These are phyloP conservation scores for Drosophila picticornis DNA, from an alignment of 2,888 invertebrate genomes.

Conservation along the genomic window DNA sequence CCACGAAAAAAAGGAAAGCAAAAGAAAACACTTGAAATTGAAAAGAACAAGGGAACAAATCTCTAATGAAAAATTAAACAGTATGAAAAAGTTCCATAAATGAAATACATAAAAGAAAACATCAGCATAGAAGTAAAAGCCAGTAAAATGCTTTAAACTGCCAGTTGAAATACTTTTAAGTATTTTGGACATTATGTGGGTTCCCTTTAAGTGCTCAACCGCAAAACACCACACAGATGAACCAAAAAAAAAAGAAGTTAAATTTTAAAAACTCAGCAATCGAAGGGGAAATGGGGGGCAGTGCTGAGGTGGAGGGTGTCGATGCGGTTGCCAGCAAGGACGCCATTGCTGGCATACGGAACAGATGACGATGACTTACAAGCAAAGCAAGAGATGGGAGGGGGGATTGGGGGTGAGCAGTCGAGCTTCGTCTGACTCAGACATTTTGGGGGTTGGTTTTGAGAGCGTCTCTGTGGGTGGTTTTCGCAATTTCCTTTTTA, in stretches of 20 bases:
- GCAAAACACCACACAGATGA: constrained; percentile 79
- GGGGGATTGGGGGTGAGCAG: constrained; percentile 7
- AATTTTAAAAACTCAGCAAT: constrained; percentile 72
- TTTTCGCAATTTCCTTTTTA: constrained; percentile 16
- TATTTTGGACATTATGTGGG: constrained; percentile 48
- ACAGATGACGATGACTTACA: constrained; percentile 34
- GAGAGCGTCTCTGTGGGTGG: constrained; percentile 15
- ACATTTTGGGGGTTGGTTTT: constrained; percentile 55
- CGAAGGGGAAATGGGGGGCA: not conserved
- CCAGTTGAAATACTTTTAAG: constrained; percentile 31
- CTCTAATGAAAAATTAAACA: constrained; percentile 77
- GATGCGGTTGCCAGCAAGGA: constrained; percentile 47
- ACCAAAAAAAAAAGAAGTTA: constrained; percentile 57
- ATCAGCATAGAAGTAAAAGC: constrained; percentile 5
- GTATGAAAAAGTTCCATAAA: constrained; percentile 61
- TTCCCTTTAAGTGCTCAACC: constrained; percentile 72
- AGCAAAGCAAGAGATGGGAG: not conserved
- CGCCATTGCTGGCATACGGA: constrained; percentile 54
- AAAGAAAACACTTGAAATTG: not conserved
- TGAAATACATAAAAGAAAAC: constrained; percentile 35
- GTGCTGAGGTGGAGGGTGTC: not conserved
- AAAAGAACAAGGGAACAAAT: constrained; percentile 43
- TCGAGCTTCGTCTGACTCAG: constrained; percentile 45
- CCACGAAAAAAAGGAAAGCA: constrained; percentile 13
- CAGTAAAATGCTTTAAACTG: constrained; percentile 45